phyloP scores from a whole-genome alignment of 2,888 invertebrate species.

The Tetragonisca angustula region DNA sequence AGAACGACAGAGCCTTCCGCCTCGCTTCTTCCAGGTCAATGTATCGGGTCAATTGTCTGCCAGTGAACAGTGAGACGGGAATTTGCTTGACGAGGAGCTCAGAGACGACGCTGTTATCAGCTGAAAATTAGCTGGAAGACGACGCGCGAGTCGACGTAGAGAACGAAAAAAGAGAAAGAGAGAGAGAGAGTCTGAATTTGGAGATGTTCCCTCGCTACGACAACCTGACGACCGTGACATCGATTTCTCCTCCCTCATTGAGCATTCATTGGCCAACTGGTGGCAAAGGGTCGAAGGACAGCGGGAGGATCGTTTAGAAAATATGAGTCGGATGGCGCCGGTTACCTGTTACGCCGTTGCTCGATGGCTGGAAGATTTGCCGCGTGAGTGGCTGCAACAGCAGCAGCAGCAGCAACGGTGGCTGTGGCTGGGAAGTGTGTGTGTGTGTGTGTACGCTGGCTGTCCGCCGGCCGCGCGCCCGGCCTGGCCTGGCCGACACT shows the following conservation, averaged over 20 bases:
- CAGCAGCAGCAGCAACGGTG: neutral
- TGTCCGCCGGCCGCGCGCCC: too few species aligned
- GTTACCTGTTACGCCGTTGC: conserved; percentile 65
- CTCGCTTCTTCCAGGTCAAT: neutral
- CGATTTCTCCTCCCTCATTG: neutral
- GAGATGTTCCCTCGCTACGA: neutral
- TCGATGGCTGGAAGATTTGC: conserved; percentile 18
- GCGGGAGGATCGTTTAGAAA: neutral
- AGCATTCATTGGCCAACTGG: too few species aligned
- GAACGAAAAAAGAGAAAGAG: neutral
- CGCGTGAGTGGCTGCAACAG: conserved; percentile 1
- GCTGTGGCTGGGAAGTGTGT: too few species aligned
- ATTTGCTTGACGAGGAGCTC: neutral
- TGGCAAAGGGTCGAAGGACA: neutral
- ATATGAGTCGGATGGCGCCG: neutral
- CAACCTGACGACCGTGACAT: neutral
- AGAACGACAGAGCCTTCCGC: neutral
- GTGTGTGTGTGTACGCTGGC: too few species aligned
- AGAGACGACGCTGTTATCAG: neutral
- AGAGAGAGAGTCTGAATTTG: neutral
- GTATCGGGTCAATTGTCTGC: neutral
- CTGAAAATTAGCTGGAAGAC: too few species aligned
- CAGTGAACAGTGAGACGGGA: neutral
- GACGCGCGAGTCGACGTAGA: neutral
- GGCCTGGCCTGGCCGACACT: too few species aligned